A percentile compares a stretch with the other conserved stretches of the same genome.
Conservation (phyloP, 1,140 invertebrate genomes). For the Drosophila serrata region DNA sequence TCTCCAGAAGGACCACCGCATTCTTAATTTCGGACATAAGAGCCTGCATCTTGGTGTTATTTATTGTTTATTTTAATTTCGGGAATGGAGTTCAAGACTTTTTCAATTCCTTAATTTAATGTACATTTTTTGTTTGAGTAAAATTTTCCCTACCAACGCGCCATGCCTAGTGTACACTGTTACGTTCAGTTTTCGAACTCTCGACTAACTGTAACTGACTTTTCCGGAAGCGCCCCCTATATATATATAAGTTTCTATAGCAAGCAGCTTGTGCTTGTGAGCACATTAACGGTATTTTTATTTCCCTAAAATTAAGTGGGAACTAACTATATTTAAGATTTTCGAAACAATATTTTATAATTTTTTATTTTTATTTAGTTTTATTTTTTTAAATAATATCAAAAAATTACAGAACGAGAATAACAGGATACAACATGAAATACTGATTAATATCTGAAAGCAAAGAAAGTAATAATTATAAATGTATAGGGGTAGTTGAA, state of each 20-base stretch:
- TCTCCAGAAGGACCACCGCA: background rate
- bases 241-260: background rate
- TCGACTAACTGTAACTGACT: background rate
- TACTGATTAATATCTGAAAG: conserved; percentile 57
- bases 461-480: background rate
- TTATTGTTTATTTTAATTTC: background rate
- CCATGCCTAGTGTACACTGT: background rate
- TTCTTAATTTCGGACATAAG: background rate
- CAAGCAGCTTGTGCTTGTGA: conserved; percentile 14
- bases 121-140: background rate
- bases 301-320: background rate
- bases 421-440: conserved; percentile 31
- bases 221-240: background rate
- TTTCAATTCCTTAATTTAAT: background rate
- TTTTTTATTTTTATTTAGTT: conserved; percentile 12
- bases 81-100: too few relatives aligned
- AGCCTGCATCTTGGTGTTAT: background rate
- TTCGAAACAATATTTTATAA: background rate
- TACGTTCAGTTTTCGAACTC: conserved; percentile 4
- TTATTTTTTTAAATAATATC: conserved; percentile 23
- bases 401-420: conserved; percentile 24
- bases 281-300: background rate
- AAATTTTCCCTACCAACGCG: background rate
- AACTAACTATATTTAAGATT: too few relatives aligned
- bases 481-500: background rate